These are phyloP conservation scores for Gyrodactylus bullatarudis DNA, from an alignment of 1,140 invertebrate genomes.

Conservation along the genomic window DNA sequence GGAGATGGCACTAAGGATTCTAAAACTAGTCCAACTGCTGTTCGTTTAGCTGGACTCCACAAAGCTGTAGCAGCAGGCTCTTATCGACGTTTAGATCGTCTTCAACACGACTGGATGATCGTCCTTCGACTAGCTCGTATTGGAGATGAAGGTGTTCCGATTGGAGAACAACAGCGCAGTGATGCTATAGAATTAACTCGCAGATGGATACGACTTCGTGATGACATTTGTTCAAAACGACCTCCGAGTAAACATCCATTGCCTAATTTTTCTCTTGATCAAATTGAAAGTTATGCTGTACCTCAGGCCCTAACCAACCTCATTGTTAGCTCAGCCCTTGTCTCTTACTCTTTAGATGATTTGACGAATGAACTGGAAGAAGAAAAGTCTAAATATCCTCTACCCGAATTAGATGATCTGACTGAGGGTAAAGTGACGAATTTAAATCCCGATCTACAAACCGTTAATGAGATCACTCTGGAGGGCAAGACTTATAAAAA, in stretches of 20 bases:
- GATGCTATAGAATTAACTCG: not conserved
- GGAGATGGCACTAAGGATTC: conserved; percentile 11
- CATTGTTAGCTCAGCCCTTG: not conserved
- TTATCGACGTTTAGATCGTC: not conserved
- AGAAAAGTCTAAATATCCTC: not conserved
- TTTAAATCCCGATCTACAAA: not conserved
- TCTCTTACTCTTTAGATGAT: not conserved
- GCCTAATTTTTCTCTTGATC: not conserved
- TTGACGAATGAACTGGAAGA: not conserved
- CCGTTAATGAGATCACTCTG: not conserved
- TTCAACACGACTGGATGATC: not conserved
- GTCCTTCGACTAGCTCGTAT: not conserved
- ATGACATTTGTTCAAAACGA: not conserved
- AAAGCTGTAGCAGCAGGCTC: not conserved
- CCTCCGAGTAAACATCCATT: not conserved
- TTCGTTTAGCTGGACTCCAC: not conserved
- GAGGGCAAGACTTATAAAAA: not conserved
- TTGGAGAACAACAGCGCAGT: not conserved
- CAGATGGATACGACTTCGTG: not conserved
- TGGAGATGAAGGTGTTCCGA: not conserved
- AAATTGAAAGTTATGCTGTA: not conserved
- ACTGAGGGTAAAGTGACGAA: not conserved
- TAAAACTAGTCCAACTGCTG: conserved; percentile 9
- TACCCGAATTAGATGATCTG: not conserved
- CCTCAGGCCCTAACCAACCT: not conserved